Evolutionary conservation across 2,888 invertebrate species (phyloP).

Genomic region (Gonocerus acuteangulatus): DNA sequence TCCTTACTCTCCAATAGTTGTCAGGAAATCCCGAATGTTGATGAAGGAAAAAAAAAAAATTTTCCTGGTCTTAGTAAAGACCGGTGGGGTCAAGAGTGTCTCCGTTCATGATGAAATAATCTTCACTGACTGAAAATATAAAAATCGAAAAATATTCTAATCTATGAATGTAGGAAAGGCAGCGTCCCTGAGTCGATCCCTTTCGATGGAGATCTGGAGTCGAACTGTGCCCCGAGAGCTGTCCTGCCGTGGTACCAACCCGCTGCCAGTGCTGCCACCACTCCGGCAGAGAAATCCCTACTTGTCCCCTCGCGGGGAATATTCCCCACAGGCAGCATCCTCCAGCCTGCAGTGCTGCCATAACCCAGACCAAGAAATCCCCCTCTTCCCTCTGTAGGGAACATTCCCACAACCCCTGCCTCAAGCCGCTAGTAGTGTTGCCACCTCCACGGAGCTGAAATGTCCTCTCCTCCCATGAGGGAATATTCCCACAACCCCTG

Average conservation of each 20-base stretch:
- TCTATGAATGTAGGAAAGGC: too few relatives aligned
- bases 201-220: not conserved
- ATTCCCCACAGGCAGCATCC: too few relatives aligned
- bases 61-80: not conserved
- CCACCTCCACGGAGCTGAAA: not conserved
- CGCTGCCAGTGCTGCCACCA: not conserved
- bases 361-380: too few relatives aligned
- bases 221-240: not conserved
- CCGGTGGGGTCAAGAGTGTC: constrained; percentile 6
- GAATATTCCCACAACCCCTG: constrained; percentile 12
- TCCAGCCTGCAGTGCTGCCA: too few relatives aligned
- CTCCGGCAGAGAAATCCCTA: not conserved
- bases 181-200: not conserved
- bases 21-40: too few relatives aligned
- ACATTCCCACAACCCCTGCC: not conserved
- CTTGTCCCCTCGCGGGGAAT: not conserved
- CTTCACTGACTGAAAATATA: not conserved
- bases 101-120: not conserved
- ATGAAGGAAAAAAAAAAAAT: too few relatives aligned
- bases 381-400: too few relatives aligned
- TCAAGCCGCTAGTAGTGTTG: not conserved
- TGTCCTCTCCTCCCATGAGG: not conserved
- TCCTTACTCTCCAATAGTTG: too few relatives aligned
- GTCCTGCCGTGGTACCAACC: not conserved
- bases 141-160: not conserved